Evolutionary conservation across 2,888 invertebrate genomes (phyloP).

Genomic region (Syritta pipiens): DNA sequence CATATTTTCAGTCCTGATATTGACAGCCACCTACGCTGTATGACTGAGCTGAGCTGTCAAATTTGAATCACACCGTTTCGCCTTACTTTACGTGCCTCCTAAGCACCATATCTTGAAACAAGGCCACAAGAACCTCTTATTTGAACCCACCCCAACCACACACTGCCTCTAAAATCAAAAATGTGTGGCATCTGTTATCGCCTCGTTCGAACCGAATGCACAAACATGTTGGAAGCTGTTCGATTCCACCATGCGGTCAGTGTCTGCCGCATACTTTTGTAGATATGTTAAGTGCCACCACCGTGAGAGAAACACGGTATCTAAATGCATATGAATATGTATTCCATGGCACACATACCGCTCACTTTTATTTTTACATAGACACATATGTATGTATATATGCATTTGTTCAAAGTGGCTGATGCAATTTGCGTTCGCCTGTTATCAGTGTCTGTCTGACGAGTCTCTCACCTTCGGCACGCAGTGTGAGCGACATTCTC

Average conservation of each 20-base stretch:
- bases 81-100: too few species aligned
- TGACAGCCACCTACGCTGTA: too few species aligned
- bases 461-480: conserved; percentile 28
- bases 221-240: conserved; percentile 16
- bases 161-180: too few species aligned
- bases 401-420: conserved; percentile 45
- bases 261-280: background rate
- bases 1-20: too few species aligned
- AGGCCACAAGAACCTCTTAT: too few species aligned
- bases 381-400: background rate
- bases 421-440: conserved; percentile 52
- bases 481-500: conserved; percentile 36
- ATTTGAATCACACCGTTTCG: too few species aligned
- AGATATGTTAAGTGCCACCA: background rate
- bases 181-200: background rate
- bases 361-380: background rate
- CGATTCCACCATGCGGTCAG: background rate
- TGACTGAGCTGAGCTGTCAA: too few species aligned
- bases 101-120: too few species aligned
- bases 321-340: conserved; percentile 17
- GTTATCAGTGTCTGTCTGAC: conserved; percentile 28
- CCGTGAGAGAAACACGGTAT: conserved; percentile 15
- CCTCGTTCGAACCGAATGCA: conserved; percentile 11
- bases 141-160: too few species aligned
- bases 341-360: background rate